Base-by-base conservation (phyloP, 1,140 invertebrate genomes). In the Nixonia krombeini region DNA sequence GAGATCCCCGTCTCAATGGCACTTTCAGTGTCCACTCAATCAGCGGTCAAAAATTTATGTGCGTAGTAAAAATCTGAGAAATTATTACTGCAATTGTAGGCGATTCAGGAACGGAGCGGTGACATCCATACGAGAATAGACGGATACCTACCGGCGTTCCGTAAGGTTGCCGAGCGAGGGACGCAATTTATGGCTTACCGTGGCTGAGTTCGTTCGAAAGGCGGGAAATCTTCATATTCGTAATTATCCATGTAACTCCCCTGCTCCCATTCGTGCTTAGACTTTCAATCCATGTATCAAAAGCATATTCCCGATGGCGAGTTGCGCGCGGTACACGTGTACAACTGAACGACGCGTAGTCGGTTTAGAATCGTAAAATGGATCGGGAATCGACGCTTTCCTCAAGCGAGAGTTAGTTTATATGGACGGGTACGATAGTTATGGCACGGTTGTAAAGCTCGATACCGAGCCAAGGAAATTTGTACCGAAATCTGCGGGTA, bases 401-500 rank as follows among this genome's bases (percentile, higher is more conserved):
- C n/a, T n/a, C n/a, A n/a, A n/a, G n/a, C n/a, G n/a, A n/a, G n/a
- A n/a, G n/a, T n/a, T n/a, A n/a, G n/a, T n/a, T 17, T 38, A 38
- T 17, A 13, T 38, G 35, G 35, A n/a, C 17, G 16, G 15, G 16
- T 38, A 38, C 15, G 15, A 15, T 6, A 5, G 16, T 38, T 38
- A 38, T 17, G 16, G 17, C 16, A 38, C 17, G 35, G 15, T 38
- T 38, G 17, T 17, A 16, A 17, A 38, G 35, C 4, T 38, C 8
- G 35, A 38, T 17, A 13, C 7, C 6, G 16, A 16, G 51, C 29
- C 47, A 51, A 46, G 29, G 7, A 55, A 46, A 45, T 13, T 33
- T 25, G 45, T 38, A 37, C 40, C 46, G 25, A 28, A 50, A 29
- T 50, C 37, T 25, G 42, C 49, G 21, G 17, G 31, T 51, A 56